phyloP scores from a whole-genome alignment of 2,888 invertebrate species.

The Azorinus chamasolen region DNA sequence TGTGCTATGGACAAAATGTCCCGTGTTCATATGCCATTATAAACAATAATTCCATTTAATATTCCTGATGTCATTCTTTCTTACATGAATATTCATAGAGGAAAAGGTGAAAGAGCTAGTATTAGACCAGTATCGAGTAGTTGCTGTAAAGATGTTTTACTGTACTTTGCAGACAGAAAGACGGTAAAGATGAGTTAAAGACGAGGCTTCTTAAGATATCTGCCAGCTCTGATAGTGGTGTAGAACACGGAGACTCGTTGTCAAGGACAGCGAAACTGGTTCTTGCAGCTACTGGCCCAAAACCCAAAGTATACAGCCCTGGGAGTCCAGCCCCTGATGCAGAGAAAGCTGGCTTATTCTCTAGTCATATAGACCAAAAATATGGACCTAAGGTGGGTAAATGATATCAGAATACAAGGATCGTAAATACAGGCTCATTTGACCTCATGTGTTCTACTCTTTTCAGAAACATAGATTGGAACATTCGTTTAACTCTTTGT shows the following conservation, averaged over 20 bases:
- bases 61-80: no score
- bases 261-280: slow-evolving; percentile 75
- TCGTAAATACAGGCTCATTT: no score
- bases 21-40: no score
- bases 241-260: slow-evolving; percentile 55
- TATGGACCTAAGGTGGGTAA: slow-evolving; percentile 64
- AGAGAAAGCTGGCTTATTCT: slow-evolving; percentile 58
- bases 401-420: neutral
- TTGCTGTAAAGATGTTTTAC: no score
- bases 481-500: no score
- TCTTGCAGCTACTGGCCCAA: slow-evolving; percentile 59
- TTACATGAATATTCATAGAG: no score
- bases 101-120: no score
- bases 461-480: no score
- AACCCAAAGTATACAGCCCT: slow-evolving; percentile 8
- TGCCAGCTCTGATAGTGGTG: slow-evolving; percentile 53
- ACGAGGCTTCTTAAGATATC: slow-evolving; percentile 72
- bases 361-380: slow-evolving; percentile 69
- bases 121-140: no score
- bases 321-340: slow-evolving; percentile 18
- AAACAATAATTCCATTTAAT: no score
- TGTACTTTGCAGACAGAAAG: slow-evolving; percentile 23
- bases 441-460: no score
- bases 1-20: no score
- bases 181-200: slow-evolving; percentile 48